A percentile compares a stretch with the other conserved stretches of the same genome.
These are phyloP conservation scores for Caranx melampygus DNA, from an alignment of 2,113 vertebrate species.

Conservation along the genomic window DNA sequence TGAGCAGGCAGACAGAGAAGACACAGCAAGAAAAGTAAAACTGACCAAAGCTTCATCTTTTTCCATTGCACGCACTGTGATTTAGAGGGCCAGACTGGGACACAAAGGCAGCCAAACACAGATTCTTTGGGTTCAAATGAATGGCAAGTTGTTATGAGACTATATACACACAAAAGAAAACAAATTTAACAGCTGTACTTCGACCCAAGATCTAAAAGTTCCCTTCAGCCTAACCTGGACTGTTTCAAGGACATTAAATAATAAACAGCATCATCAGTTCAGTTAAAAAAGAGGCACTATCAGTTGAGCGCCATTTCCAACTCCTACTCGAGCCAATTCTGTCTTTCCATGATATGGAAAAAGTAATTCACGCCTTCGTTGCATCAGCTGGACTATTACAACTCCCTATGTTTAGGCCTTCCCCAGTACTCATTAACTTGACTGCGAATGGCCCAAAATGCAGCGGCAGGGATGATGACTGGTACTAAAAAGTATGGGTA, in stretches of 20 bases:
- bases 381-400: background rate
- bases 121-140: too few species aligned
- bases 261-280: background rate
- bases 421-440: background rate
- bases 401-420: background rate
- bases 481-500: background rate
- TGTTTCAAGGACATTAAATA: background rate
- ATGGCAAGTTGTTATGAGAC: too few species aligned
- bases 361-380: background rate
- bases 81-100: background rate
- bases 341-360: background rate
- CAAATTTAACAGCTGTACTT: background rate
- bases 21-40: background rate
- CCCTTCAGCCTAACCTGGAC: background rate
- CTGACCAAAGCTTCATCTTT: background rate
- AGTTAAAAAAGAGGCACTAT: background rate
- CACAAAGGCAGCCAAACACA: conserved; percentile 27
- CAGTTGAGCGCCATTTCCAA: background rate
- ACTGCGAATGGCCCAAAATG: background rate
- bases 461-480: background rate
- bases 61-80: background rate
- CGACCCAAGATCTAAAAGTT: background rate
- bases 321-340: background rate
- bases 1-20: conserved; percentile 1
- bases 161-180: too few species aligned